A percentile compares a stretch with the other conserved stretches of the same genome.
Evolutionary conservation across 2,113 vertebrate species (phyloP).

Genomic region (Grammomys surdaster): DNA sequence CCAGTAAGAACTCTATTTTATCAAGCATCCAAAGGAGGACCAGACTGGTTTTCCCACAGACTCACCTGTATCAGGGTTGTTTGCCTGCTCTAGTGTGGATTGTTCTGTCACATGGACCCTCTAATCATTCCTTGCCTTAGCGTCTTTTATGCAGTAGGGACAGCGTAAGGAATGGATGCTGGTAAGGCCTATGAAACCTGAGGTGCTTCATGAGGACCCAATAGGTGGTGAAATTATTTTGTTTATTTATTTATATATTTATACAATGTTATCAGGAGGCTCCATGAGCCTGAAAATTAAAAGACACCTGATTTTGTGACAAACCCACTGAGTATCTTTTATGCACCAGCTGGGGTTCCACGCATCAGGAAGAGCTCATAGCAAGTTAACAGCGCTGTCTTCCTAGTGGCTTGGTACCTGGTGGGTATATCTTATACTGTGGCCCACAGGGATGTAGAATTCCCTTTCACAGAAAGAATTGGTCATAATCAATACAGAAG

Average conservation of each 20-base stretch:
- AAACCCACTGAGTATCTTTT: neutral
- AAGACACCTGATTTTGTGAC: neutral
- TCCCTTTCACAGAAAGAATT: neutral
- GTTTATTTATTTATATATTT: neutral
- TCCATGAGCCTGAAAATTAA: slow-evolving; percentile 27
- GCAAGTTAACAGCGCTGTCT: neutral
- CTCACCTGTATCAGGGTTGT: neutral
- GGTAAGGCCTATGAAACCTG: neutral
- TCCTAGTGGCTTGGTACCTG: neutral
- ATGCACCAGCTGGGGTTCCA: rapidly evolving
- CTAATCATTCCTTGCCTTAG: neutral
- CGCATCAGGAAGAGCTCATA: neutral
- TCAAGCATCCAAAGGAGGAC: neutral
- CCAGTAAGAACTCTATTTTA: neutral
- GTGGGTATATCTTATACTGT: neutral
- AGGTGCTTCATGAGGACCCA: neutral
- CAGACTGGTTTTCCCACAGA: neutral
- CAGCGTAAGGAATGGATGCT: neutral
- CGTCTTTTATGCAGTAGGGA: neutral
- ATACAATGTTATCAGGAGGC: neutral
- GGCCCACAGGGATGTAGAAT: neutral
- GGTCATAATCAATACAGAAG: neutral
- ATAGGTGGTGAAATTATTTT: neutral
- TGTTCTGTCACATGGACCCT: neutral
- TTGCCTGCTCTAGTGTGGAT: neutral